Percentiles rank a stretch among this genome's conserved stretches.
Evolutionary conservation across 2,888 invertebrate species (phyloP).

Genomic region (Disparrhopalites patrizii): DNA sequence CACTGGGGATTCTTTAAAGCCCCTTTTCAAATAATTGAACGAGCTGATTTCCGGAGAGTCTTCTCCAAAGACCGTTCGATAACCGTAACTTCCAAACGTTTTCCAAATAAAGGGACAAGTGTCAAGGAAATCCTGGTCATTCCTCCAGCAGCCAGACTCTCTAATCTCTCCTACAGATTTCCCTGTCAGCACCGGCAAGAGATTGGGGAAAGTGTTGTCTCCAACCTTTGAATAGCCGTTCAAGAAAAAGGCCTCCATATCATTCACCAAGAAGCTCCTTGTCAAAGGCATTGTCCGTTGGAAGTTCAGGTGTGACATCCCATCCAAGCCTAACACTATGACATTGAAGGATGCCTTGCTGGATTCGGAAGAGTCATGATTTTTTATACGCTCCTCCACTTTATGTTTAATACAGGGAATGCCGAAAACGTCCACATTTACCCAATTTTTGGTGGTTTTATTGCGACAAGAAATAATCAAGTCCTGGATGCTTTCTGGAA

Average conservation of each 20-base stretch:
- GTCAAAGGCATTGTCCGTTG: slow-evolving; percentile 74
- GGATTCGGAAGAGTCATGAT: too few species aligned
- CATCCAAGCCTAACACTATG: not conserved
- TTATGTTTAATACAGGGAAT: not conserved
- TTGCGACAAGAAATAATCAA: not conserved
- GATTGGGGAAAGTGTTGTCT: slow-evolving; percentile 89
- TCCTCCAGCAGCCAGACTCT: too few species aligned
- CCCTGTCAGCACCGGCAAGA: not conserved
- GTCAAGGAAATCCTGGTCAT: not conserved
- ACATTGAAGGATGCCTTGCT: not conserved
- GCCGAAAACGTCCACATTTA: not conserved
- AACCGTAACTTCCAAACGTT: not conserved
- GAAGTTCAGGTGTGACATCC: slow-evolving; percentile 71
- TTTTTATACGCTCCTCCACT: too few species aligned
- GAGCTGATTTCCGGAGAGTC: not conserved
- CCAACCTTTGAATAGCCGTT: slow-evolving; percentile 89
- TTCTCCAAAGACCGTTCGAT: not conserved
- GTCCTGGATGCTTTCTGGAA: not conserved
- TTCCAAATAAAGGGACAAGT: slow-evolving; percentile 8
- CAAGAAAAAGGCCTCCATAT: slow-evolving; percentile 68
- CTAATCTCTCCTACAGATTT: not conserved
- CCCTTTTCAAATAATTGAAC: slow-evolving; percentile 8
- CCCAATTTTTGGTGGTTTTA: not conserved
- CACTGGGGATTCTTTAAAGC: not conserved
- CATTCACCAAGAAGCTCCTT: slow-evolving; percentile 58